Evolutionary conservation across 2,797 vertebrate genomes (phyloP), one percentile per base, ranked within the genome.

Genomic region (Saxicola maurus): DNA sequence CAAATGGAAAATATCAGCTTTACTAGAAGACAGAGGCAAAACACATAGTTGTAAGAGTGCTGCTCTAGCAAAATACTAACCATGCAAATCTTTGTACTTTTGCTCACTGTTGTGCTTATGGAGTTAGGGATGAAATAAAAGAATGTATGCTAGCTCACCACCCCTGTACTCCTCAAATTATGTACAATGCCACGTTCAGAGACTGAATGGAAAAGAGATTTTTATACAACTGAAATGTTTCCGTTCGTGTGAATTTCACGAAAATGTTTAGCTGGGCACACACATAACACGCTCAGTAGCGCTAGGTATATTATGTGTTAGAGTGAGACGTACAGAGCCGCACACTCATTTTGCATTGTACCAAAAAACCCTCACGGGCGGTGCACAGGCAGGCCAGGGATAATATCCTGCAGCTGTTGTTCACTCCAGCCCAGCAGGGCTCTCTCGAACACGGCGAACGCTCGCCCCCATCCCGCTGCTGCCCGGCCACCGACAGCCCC

Each of bases 341-440:
- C 51, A 17, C 2, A 0, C 13, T 40, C 51, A 3, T 19, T 52
- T 9, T 12, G 17, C 15, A 8, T 0, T 3, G 8, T 1, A 24
- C 0, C 9, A 60, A 8, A 7, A 31, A n/a, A 3, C 7, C 18
- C 33, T 14, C 4, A 4, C 1, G 2, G 31, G 2, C 2, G 3
- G 30, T 0, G 42, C 46, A 2, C n/a, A 20, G 28, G 4, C 27
- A 9, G 45, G 15, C 49, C 59, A 12, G 33, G 30, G 13, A 2
- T 71, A 23, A 23, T 0, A 2, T 2, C 40, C 7, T 4, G 15
- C 40, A n/a, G 1, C 1, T 2, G 15, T 1, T 35, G 51, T 16
- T 48, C 51, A 2, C 4, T 4, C 30, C 69, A 2, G 25, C 51
- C 17, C 0, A 6, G 51, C 1, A 6, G 6, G 8, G 30, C 62